Percentiles rank a stretch among this genome's conserved stretches.
These are phyloP conservation scores for Ammodytes marinus DNA, from an alignment of 2,113 vertebrate genomes.

Conservation along the genomic window DNA sequence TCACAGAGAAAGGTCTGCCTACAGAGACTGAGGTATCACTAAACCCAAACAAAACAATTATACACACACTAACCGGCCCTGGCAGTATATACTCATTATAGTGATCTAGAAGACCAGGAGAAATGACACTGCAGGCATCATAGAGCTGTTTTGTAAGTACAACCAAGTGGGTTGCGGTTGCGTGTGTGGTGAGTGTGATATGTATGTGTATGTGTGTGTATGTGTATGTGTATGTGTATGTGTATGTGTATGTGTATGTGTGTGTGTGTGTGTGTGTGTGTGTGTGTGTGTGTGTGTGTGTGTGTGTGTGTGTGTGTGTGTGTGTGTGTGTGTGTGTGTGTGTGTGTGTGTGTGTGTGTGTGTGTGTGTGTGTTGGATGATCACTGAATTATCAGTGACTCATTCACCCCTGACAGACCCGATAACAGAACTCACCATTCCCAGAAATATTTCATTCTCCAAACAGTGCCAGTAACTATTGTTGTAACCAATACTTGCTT, in stretches of 20 bases:
- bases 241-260: too few species aligned
- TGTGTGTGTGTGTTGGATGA: conserved; percentile 8
- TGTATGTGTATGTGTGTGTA: neutral
- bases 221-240: conserved; percentile 8
- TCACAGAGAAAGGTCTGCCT: neutral
- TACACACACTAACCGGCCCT: conserved; percentile 19
- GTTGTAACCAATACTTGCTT: conserved; percentile 5
- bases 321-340: neutral
- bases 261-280: neutral
- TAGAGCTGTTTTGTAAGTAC: conserved; percentile 9
- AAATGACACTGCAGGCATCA: conserved; percentile 43
- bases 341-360: neutral
- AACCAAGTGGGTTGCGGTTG: conserved; percentile 5
- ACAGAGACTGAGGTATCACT: neutral
- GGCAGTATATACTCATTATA: conserved; percentile 58
- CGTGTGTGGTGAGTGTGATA: too few species aligned
- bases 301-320: conserved; percentile 3
- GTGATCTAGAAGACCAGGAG: conserved; percentile 17
- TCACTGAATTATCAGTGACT: conserved; percentile 25
- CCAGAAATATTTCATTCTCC: conserved; percentile 28
- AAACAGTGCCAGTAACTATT: conserved; percentile 39
- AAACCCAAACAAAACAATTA: conserved; percentile 5
- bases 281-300: neutral
- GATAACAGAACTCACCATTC: conserved; percentile 36
- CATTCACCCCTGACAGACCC: conserved; percentile 5